Conservation (phyloP, 1,140 invertebrate species). For the Pristionchus pacificus region DNA sequence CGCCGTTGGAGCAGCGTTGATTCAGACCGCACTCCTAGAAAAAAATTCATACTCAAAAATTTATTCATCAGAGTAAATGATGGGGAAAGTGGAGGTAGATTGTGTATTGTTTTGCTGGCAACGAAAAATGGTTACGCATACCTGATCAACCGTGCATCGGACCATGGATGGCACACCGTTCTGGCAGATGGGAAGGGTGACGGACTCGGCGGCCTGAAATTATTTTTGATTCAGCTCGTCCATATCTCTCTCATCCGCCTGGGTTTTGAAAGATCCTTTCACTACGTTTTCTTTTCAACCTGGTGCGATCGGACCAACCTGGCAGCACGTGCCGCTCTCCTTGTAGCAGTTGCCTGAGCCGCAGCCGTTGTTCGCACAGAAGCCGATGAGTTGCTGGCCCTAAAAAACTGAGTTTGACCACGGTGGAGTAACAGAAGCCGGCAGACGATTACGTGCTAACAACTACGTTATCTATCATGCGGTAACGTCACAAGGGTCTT, state of each 20-base stretch:
- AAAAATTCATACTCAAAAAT: conserved; percentile 10
- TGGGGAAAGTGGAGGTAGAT: no score
- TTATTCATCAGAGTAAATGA: no score
- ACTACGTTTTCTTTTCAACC: conserved; percentile 7
- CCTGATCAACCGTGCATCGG: not conserved
- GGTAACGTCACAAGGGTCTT: not conserved
- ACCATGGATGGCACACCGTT: not conserved
- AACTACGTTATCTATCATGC: no score
- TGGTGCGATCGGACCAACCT: conserved; percentile 16
- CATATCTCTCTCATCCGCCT: not conserved
- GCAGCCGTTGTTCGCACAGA: conserved; percentile 35
- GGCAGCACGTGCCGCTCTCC: conserved; percentile 27
- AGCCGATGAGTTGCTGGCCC: conserved; percentile 32
- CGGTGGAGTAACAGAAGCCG: not conserved
- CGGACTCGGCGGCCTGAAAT: not conserved
- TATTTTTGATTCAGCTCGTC: conserved; percentile 13
- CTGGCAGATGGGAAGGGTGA: conserved; percentile 18
- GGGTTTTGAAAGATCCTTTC: not conserved
- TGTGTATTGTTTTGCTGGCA: not conserved
- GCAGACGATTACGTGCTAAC: not conserved
- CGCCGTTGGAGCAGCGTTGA: conserved; percentile 49
- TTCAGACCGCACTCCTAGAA: conserved; percentile 41
- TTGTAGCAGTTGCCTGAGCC: conserved; percentile 30
- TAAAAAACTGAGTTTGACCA: not conserved
- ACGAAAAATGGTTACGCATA: not conserved